Base-by-base conservation (phyloP, 2,797 vertebrate genomes). In the Lacerta viridis region DNA sequence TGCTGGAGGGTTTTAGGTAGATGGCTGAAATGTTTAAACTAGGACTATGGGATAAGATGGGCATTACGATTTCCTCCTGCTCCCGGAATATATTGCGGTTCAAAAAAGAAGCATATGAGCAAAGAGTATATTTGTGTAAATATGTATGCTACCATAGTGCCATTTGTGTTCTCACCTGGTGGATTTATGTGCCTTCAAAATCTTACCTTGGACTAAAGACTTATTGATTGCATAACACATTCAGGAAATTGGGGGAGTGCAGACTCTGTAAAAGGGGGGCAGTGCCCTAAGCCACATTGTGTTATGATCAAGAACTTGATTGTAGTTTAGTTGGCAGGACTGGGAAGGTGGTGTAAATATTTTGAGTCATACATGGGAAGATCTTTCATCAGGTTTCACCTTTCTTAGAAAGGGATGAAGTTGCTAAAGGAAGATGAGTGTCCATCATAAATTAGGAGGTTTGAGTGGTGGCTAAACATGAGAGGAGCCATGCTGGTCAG, bases 1-100 rank as follows among this genome's bases (percentile, higher is more conserved):
- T 89, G 69, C 71, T 87, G 50, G 23, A 39, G 72, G 5, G 80
- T 79, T 72, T 27, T 90, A 91, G 91, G 86, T 83, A 68, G 93
- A 89, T 66, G 55, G 89, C 2, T 88, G 87, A 86, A 79, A 87
- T 74, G 82, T 29, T 23, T 59, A 72, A 90, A 36, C 29, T 71
- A 55, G 7, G 80, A 0, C 5, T 81, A 85, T 1, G 1, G 39
- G 72, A 77, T 61, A 82, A 87, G 87, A 0, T 0, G 83, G 64
- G 77, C 85, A 91, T 88, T 89, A 68, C 76, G 43, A 71, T 86
- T 82, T 2, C 43, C 82, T 88, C 61, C 59, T 0, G 0, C 50
- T 43, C 33, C 1, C 61, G 84, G 91, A 90, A 87, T 87, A 77
- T 75, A 61, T 81, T 72, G 85, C 66, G 83, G 13, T 77, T 75